Percentiles rank a stretch among this genome's conserved stretches.
Conservation (phyloP, 2,888 invertebrate genomes). For the Drosophila rellima region DNA sequence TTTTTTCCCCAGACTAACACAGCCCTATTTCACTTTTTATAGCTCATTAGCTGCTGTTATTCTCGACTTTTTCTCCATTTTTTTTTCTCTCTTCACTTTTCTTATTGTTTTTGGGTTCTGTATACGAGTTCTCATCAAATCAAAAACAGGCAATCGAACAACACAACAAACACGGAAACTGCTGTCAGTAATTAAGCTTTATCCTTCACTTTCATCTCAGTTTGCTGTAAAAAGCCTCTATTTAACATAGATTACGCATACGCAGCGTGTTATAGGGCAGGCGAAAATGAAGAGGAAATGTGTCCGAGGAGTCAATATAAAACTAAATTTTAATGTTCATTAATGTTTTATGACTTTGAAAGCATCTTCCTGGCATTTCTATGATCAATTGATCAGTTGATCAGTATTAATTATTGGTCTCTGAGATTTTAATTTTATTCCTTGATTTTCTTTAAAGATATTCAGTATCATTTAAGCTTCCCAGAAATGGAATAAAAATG, state of each 20-base stretch:
- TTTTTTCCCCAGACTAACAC: slow-evolving; percentile 21
- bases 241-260: slow-evolving; percentile 24
- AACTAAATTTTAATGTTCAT: background rate
- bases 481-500: background rate
- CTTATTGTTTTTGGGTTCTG: slow-evolving; percentile 12
- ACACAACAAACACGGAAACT: slow-evolving; percentile 1
- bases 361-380: too few species aligned
- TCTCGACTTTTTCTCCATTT: slow-evolving; percentile 1
- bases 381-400: too few species aligned
- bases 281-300: background rate
- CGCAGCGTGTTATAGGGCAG: slow-evolving; percentile 8
- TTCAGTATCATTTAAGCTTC: background rate
- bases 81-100: slow-evolving; percentile 21
- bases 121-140: slow-evolving; percentile 57
- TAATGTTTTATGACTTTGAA: background rate
- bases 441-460: background rate
- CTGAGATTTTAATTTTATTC: too few species aligned
- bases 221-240: background rate
- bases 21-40: slow-evolving; percentile 30
- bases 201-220: slow-evolving; percentile 3
- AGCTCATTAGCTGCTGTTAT: slow-evolving; percentile 55
- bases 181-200: slow-evolving; percentile 41
- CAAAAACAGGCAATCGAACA: slow-evolving; percentile 55
- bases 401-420: too few species aligned
- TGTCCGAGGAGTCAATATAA: background rate